These are phyloP conservation scores for Trematocara stigmaticum DNA, from an alignment of 2,113 vertebrate genomes.

Conservation along the genomic window DNA sequence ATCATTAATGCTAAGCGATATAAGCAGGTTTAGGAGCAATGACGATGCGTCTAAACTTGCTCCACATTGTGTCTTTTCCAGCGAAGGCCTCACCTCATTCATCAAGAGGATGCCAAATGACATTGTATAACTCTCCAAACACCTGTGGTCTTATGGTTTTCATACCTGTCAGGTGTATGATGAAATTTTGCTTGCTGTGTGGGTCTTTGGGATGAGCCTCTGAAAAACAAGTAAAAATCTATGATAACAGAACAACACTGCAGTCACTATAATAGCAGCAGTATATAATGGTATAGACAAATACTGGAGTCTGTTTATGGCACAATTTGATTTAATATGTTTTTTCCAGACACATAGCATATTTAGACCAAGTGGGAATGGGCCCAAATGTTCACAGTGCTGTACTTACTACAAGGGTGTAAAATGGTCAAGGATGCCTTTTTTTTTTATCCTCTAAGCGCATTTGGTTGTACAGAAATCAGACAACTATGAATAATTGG, in stretches of 20 bases:
- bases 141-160: not conserved
- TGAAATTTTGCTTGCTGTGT: constrained; percentile 86
- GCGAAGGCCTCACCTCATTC: not conserved
- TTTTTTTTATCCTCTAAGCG: not conserved
- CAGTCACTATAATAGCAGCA: not conserved
- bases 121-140: not conserved
- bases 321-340: not conserved
- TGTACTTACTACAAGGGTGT: not conserved
- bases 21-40: not conserved
- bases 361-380: not conserved
- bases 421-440: not conserved
- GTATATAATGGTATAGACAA: not conserved
- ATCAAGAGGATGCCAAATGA: not conserved
- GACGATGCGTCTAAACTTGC: not conserved
- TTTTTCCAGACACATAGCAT: not conserved
- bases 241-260: not conserved
- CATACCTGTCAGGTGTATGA: constrained; percentile 91
- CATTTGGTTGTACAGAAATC: not conserved
- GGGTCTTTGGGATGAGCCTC: constrained; percentile 84
- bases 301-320: not conserved
- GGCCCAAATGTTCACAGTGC: not conserved
- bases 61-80: not conserved
- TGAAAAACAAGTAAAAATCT: constrained; percentile 39
- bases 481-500: not conserved
- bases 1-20: not conserved